Evolutionary conservation across 2,113 vertebrate genomes (phyloP).

Genomic region (Heterocephalus glaber): DNA sequence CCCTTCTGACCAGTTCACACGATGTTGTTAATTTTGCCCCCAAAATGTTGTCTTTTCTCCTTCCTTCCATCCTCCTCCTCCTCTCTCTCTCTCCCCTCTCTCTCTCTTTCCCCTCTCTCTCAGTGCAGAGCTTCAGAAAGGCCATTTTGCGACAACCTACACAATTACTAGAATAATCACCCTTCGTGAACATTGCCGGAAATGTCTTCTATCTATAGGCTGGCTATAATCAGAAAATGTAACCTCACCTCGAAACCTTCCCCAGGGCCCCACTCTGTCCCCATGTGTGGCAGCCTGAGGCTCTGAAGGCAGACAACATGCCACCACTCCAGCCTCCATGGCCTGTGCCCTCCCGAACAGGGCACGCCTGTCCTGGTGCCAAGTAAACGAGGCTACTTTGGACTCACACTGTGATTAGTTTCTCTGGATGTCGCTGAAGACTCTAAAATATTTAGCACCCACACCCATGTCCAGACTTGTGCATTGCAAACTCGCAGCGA

Average conservation of each 20-base stretch:
- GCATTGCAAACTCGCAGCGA: not conserved
- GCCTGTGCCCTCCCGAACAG: not conserved
- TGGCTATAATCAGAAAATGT: rapidly evolving
- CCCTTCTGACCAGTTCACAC: not conserved
- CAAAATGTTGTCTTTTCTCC: not conserved
- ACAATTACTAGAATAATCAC: not conserved
- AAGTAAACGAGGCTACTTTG: not conserved
- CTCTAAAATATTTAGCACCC: not conserved
- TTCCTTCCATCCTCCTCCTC: too few species aligned
- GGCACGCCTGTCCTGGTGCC: not conserved
- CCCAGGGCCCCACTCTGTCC: not conserved
- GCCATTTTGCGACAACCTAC: not conserved
- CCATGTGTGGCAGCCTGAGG: not conserved
- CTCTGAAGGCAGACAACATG: rapidly evolving
- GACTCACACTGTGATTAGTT: not conserved
- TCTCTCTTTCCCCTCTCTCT: not conserved
- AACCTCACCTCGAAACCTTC: not conserved
- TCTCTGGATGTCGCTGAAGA: not conserved
- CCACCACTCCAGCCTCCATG: rapidly evolving
- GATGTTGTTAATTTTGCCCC: not conserved
- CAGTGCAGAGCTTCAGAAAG: not conserved
- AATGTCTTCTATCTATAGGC: not conserved
- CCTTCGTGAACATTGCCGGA: not conserved
- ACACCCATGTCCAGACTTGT: rapidly evolving
- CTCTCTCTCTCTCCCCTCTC: rapidly evolving